These are phyloP conservation scores for Tapirus indicus DNA, from an alignment of 2,797 vertebrate genomes.

Conservation along the genomic window DNA sequence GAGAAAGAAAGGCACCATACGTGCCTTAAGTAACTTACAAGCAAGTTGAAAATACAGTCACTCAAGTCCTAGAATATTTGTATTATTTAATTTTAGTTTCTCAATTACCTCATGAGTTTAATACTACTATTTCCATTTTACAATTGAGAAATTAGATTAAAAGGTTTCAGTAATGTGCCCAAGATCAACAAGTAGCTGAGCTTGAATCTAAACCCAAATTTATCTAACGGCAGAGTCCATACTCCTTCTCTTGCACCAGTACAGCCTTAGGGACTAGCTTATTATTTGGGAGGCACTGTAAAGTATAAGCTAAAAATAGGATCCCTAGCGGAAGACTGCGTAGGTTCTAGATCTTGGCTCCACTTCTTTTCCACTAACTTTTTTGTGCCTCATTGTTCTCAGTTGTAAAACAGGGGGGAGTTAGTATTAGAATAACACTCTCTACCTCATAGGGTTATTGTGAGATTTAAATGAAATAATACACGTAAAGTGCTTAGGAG, in stretches of 20 bases:
- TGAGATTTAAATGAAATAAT: background rate
- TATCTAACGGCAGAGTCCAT: background rate
- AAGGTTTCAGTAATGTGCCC: background rate
- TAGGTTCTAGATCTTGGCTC: background rate
- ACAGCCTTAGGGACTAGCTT: background rate
- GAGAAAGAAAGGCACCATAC: background rate
- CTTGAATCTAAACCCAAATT: background rate
- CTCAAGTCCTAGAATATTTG: background rate
- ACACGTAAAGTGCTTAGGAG: background rate
- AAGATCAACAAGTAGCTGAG: background rate
- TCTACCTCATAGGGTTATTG: background rate
- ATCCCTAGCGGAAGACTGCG: background rate
- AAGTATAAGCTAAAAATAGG: background rate
- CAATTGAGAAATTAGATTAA: background rate
- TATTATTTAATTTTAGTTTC: background rate
- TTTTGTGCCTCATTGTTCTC: background rate
- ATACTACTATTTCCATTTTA: conserved; percentile 47
- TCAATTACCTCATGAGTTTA: background rate
- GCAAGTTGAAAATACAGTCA: background rate
- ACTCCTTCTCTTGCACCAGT: background rate
- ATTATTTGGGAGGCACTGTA: background rate
- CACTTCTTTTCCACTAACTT: background rate
- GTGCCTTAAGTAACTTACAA: background rate
- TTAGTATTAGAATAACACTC: background rate
- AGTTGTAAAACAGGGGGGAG: background rate